phyloP scores from a whole-genome alignment of 1,140 invertebrate genomes.

The Papilio aristodemus region DNA sequence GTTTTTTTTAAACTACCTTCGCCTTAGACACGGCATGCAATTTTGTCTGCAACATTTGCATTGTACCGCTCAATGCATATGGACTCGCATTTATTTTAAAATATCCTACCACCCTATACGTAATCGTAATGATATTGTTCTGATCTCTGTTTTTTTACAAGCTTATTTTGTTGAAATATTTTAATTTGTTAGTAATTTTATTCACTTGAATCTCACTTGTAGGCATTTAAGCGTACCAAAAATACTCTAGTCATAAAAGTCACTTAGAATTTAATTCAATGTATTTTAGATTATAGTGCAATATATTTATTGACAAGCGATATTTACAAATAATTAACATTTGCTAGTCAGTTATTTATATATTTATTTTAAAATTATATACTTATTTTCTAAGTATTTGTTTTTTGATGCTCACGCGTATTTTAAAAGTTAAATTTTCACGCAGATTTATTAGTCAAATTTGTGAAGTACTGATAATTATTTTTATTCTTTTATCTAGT shows the following conservation, averaged over 20 bases:
- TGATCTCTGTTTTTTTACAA: conserved; percentile 38
- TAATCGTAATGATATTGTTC: conserved; percentile 10
- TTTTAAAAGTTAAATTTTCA: too few species aligned
- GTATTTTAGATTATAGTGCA: conserved; percentile 60
- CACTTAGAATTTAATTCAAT: conserved; percentile 38
- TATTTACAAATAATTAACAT: conserved; percentile 47
- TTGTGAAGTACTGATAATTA: too few species aligned
- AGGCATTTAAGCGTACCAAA: conserved; percentile 41
- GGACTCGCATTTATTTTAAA: too few species aligned
- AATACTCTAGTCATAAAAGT: conserved; percentile 54
- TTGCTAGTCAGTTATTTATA: conserved; percentile 46
- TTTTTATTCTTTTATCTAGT: not conserved
- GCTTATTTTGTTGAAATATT: conserved; percentile 41
- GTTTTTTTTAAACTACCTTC: too few species aligned
- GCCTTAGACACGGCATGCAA: too few species aligned
- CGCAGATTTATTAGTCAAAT: too few species aligned
- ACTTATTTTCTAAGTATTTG: not conserved
- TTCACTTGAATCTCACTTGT: conserved; percentile 42
- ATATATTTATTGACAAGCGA: conserved; percentile 65
- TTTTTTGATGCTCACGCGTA: too few species aligned
- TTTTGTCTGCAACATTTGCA: too few species aligned
- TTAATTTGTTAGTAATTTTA: conserved; percentile 59
- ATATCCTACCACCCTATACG: too few species aligned
- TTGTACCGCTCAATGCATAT: too few species aligned
- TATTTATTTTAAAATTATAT: conserved; percentile 42